Evolutionary conservation across 2,888 invertebrate genomes (phyloP).

Genomic region (Lasiommata megera): DNA sequence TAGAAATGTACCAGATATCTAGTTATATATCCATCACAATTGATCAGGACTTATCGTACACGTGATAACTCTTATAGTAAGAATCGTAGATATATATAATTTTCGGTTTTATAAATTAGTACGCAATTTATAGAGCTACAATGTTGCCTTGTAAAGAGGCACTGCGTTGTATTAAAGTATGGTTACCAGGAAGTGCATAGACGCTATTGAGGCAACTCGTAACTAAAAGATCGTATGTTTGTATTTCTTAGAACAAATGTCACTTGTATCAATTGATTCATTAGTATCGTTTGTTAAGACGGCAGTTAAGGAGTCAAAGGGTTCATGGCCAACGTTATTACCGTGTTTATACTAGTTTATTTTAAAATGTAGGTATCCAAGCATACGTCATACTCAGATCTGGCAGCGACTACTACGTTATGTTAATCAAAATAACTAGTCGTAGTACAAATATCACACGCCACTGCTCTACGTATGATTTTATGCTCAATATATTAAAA

Average conservation of each 20-base stretch:
- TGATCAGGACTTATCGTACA: too few species aligned
- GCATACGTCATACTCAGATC: constrained; percentile 49
- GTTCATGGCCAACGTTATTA: constrained; percentile 56
- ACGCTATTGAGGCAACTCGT: neutral
- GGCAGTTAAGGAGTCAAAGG: constrained; percentile 49
- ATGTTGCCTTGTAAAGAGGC: neutral
- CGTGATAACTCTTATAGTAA: neutral
- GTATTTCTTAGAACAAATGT: constrained; percentile 22
- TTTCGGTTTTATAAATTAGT: neutral
- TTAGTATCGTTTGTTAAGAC: constrained; percentile 42
- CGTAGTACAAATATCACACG: constrained; percentile 38
- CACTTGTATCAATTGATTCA: constrained; percentile 16
- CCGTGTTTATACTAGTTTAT: constrained; percentile 25
- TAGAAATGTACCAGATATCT: too few species aligned
- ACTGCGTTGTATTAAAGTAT: constrained; percentile 5
- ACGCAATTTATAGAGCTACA: neutral
- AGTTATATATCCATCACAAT: too few species aligned
- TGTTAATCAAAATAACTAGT: constrained; percentile 40
- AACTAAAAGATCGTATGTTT: constrained; percentile 8
- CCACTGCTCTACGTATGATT: constrained; percentile 7
- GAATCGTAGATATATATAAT: neutral
- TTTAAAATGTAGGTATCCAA: constrained; percentile 18
- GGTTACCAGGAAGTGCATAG: constrained; percentile 19
- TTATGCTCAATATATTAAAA: constrained; percentile 21
- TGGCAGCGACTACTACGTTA: constrained; percentile 38